Evolutionary conservation across 1,140 invertebrate genomes (phyloP), one percentile per base, ranked within the genome.

Genomic region (Calliopsis andreniformis): DNA sequence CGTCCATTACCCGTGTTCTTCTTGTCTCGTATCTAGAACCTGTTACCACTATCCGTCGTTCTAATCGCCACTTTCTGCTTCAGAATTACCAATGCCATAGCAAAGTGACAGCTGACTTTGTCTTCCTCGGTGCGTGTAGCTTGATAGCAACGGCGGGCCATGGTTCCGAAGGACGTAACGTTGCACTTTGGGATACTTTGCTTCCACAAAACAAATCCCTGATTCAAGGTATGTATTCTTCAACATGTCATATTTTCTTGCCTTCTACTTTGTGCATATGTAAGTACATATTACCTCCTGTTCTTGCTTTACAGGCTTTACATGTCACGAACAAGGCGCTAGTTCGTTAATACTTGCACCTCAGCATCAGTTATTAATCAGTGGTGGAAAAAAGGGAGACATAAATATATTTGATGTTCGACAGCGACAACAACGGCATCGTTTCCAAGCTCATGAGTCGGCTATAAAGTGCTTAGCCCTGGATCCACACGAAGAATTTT

Each of bases 181-280:
- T 99, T n/a, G 97, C 97, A 59, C 94, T 99, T 69, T 99, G 99
- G 99, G 99, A 99, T 90, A 99, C 98, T 0, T 93, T 99, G 59
- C 94, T 99, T 92, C 99, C 99, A 7, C 95, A 97, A 85, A 97
- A 97, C 86, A 99, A 99, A 93, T 96, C 97, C 51, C 94, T 98
- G 80, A 96, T 99, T 61, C 96, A 97, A 92, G 95, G 96, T 96
- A 89, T 92, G 23, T 55, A 30, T 20, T 6, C n/a, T 35, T n/a
- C 16, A 1, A 6, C 7, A n/a, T n/a, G n/a, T n/a, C n/a, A n/a
- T n/a, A n/a, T n/a, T n/a, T n/a, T n/a, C n/a, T n/a, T n/a, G n/a
- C n/a, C n/a, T n/a, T n/a, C n/a, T n/a, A n/a, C n/a, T n/a, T n/a
- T n/a, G n/a, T n/a, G 42, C 1, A 18, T n/a, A 7, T 63, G 45